Evolutionary conservation across 2,888 invertebrate genomes (phyloP), one percentile per base, ranked within the genome.

Genomic region (Caenorhabditis imperialis): DNA sequence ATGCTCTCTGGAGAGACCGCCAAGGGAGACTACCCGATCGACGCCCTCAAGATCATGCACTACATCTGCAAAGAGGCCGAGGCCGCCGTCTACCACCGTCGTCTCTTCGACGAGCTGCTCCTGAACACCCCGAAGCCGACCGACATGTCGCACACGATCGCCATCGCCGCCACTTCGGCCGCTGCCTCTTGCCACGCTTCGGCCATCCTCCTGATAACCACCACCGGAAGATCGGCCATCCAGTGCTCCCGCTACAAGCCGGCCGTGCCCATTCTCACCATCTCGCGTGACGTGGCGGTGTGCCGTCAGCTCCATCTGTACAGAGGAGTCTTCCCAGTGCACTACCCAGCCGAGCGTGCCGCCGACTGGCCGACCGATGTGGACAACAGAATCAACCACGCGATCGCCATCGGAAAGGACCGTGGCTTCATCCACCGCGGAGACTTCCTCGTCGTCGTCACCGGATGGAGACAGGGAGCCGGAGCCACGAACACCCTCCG

Each of bases 1-100:
- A 98, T 98, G 98, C 90, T 98, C 88, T 96, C 96, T 0, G 98
- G 98, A 16, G 98, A 99, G 90, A 98, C 98, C 0, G 98, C 98
- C 71, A 99, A 99, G 91, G 98, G 98, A 54, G 93, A 94, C 83
- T 98, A 96, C 89, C 96, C 97, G 0, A 88, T 96, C 77, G 95
- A 96, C 88, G 94, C 96, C 81, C 94, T 91, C 35, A 88, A 89
- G 79, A 90, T 90, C 71, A 91, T 91, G 91, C 90, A 90, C 77
- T 88, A 88, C 79, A 87, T 87, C 60, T 87, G 87, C 82, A 82
- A 86, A 90, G 97, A 99, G 90, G 98, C 98, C 0, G 98, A 99
- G 89, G 94, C 96, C 3, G 96, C 95, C 1, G 91, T 97, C 78
- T 97, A 95, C 93, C 95, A 96, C 84, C 93, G 92, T 83, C 94